Base-by-base conservation (phyloP, 1,140 invertebrate genomes). In the Drosophila watanabei region DNA sequence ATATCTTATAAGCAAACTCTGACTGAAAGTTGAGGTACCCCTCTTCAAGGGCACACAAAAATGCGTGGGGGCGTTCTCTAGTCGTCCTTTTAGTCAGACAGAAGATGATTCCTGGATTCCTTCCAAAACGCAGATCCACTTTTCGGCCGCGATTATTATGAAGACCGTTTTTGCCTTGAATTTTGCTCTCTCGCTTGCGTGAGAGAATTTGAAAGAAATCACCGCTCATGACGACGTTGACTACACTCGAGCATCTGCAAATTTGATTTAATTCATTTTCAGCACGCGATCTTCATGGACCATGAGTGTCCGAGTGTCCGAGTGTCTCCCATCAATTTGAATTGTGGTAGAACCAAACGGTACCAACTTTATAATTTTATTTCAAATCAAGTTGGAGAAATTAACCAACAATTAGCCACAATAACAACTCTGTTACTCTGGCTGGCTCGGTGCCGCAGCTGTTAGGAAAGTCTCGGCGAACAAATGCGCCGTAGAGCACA, bases 171-270 rank as follows among this genome's bases (percentile, higher is more conserved):
- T 37, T 41, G 37, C 28, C 59, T 28, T 18, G 9, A 51, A 51
- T 56, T 66, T 45, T 33, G 28, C 6, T 39, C 11, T 33, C 14
- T 20, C 16, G 51, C 9, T 45, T 75, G 68, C 72, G 69, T 75
- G 69, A 73, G 35, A 73, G 51, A 75, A 75, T 75, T 73, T 49
- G 10, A 49, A 69, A 54, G 24, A 35, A 48, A 68, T 68, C 24
- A 68, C 49, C 33, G 35, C 11, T 39, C 33, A 45, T 28, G 11
- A 18, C n/a, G 11, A 18, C n/a, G 14, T 49, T 33, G 37, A 65
- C 60, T 70, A 66, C 20, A 37, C 35, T n/a, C n/a, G 10, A 30
- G 63, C 33, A 64, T 64, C 68, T 64, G n/a, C 30, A n/a, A 66
- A 69, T 24, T 45, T 45, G 32, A 59, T 70, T 63, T 73, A 46